Conservation (phyloP, 1,140 invertebrate species). For the Diploscapter pachys region DNA sequence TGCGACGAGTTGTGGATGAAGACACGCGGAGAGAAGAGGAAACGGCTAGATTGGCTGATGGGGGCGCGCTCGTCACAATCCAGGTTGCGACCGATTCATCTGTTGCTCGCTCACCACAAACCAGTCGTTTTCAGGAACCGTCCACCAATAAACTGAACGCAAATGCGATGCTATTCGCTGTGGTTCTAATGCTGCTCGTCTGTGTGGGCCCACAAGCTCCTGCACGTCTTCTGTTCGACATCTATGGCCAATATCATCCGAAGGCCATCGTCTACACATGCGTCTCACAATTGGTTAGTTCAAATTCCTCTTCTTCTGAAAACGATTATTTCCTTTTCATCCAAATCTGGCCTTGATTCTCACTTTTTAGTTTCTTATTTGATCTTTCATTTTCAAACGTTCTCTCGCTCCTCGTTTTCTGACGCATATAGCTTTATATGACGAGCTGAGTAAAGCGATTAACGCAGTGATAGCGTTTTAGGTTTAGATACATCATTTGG, state of each 20-base stretch:
- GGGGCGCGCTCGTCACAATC: neutral
- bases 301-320: neutral
- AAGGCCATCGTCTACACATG: conserved; percentile 54
- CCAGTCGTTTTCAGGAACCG: conserved; percentile 24
- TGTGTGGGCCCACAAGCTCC: conserved; percentile 58
- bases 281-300: conserved; percentile 46
- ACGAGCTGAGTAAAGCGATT: neutral
- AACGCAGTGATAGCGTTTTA: no score
- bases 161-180: conserved; percentile 59
- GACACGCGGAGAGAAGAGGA: conserved; percentile 40
- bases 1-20: conserved; percentile 50
- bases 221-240: conserved; percentile 52
- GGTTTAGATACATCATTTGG: no score
- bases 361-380: no score
- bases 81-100: neutral
- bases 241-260: conserved; percentile 50
- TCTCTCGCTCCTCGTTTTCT: no score
- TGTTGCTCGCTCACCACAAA: neutral
- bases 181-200: conserved; percentile 52
- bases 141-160: conserved; percentile 41
- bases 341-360: no score
- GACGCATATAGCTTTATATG: neutral
- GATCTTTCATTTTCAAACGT: no score
- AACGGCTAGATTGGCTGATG: conserved; percentile 12
- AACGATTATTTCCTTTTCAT: no score